A percentile compares a stretch with the other conserved stretches of the same genome.
These are phyloP conservation scores for Gasterosteus aculeatus DNA, from an alignment of 2,113 vertebrate genomes.

Conservation along the genomic window DNA sequence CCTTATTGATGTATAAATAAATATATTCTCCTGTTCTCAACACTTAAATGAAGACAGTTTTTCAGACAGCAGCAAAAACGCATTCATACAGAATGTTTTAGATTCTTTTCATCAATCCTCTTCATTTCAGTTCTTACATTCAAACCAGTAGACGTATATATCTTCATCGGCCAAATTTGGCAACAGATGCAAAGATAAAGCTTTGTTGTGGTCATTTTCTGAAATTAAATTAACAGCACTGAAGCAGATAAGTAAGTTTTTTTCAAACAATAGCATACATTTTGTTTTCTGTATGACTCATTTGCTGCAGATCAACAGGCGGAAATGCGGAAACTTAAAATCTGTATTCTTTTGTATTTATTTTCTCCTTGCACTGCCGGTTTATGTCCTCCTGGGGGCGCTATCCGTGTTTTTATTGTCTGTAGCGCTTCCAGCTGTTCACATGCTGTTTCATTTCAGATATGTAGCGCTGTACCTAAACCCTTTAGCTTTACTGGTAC, in stretches of 20 bases:
- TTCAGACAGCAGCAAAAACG: constrained; percentile 35
- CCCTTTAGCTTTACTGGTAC: background rate
- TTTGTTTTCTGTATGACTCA: constrained; percentile 6
- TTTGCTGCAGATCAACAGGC: constrained; percentile 37
- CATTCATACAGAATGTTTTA: constrained; percentile 49
- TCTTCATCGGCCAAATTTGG: constrained; percentile 11
- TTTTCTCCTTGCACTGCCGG: constrained; percentile 62
- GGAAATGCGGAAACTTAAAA: constrained; percentile 27
- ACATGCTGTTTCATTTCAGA: constrained; percentile 23
- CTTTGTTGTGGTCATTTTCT: constrained; percentile 30
- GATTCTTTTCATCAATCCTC: constrained; percentile 16
- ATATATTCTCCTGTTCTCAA: constrained; percentile 70
- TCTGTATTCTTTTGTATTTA: constrained; percentile 61
- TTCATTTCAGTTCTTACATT: constrained; percentile 15
- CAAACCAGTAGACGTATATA: constrained; percentile 8
- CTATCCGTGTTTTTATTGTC: constrained; percentile 45
- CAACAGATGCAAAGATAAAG: background rate
- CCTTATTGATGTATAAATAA: constrained; percentile 72
- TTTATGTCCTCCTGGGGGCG: constrained; percentile 28
- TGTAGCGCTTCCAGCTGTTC: constrained; percentile 25
- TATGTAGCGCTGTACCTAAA: constrained; percentile 12
- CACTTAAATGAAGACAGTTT: constrained; percentile 56
- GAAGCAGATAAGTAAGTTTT: background rate
- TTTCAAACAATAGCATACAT: background rate
- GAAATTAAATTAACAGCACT: constrained; percentile 15